A percentile compares a stretch with the other conserved stretches of the same genome.
Evolutionary conservation across 1,140 invertebrate species (phyloP).

Genomic region (Leptoteleia sp.): DNA sequence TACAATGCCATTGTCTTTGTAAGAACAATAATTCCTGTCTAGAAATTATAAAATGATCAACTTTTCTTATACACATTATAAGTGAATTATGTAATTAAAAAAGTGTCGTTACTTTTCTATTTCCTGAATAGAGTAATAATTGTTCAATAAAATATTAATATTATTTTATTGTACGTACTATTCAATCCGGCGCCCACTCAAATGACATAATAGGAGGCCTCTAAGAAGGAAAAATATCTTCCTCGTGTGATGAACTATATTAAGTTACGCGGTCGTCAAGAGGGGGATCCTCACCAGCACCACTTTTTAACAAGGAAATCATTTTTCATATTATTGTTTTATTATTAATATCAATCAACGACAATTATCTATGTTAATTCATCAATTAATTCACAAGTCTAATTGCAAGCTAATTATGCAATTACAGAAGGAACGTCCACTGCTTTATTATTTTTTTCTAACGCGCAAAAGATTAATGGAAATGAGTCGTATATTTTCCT

Average conservation of each 20-base stretch:
- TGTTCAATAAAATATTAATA: background rate
- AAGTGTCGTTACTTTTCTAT: too few species aligned
- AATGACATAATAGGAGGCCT: constrained; percentile 10
- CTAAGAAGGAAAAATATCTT: constrained; percentile 35
- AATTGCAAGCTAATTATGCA: constrained; percentile 22
- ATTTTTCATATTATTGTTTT: constrained; percentile 42
- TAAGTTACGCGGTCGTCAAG: constrained; percentile 13
- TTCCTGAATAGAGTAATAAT: too few species aligned
- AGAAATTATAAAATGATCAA: too few species aligned
- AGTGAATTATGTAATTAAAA: too few species aligned
- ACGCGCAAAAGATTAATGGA: constrained; percentile 5
- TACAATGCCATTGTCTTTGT: too few species aligned
- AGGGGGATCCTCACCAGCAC: too few species aligned
- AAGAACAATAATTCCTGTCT: too few species aligned
- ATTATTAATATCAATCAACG: constrained; percentile 26
- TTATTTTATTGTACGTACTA: background rate
- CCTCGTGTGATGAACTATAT: constrained; percentile 23
- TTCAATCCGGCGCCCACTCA: constrained; percentile 10
- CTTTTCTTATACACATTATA: too few species aligned
- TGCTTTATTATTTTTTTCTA: background rate
- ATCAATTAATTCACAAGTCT: background rate
- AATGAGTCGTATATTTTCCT: constrained; percentile 8
- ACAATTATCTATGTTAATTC: constrained; percentile 9
- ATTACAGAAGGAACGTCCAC: constrained; percentile 11
- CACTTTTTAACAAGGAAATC: constrained; percentile 48